These are phyloP conservation scores for Chiloscyllium plagiosum DNA, from an alignment of 2,113 vertebrate species.

Conservation along the genomic window DNA sequence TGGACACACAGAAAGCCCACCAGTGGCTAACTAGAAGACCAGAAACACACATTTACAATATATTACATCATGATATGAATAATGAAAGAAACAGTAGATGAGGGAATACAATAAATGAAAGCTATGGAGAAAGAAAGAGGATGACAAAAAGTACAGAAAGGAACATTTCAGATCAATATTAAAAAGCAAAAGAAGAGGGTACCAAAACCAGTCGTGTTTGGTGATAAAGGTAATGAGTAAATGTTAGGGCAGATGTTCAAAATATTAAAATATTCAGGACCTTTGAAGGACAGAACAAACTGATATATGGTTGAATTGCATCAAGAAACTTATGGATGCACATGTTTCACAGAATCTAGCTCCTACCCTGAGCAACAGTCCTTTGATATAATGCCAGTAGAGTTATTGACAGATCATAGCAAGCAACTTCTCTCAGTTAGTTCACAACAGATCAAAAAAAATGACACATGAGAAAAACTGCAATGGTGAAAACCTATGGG, in stretches of 20 bases:
- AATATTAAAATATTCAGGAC: background rate
- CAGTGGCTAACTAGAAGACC: no score
- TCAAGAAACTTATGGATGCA: background rate
- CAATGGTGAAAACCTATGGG: background rate
- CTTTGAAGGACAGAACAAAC: background rate
- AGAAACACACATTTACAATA: no score
- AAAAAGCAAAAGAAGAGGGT: background rate
- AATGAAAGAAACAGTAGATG: background rate
- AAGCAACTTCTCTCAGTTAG: background rate
- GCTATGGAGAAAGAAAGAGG: background rate
- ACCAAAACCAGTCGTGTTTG: background rate
- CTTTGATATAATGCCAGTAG: background rate
- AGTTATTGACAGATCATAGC: background rate
- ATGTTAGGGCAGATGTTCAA: background rate
- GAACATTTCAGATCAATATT: background rate
- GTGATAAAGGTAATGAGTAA: background rate
- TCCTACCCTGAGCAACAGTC: no score
- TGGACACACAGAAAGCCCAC: no score
- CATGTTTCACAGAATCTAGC: background rate
- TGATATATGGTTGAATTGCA: background rate
- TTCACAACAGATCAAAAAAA: background rate
- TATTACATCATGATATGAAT: background rate
- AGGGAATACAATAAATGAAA: background rate
- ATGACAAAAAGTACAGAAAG: background rate
- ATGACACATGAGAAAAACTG: background rate